These are phyloP conservation scores for Chlorospingus flavigularis DNA, from an alignment of 2,797 vertebrate species.

Conservation along the genomic window DNA sequence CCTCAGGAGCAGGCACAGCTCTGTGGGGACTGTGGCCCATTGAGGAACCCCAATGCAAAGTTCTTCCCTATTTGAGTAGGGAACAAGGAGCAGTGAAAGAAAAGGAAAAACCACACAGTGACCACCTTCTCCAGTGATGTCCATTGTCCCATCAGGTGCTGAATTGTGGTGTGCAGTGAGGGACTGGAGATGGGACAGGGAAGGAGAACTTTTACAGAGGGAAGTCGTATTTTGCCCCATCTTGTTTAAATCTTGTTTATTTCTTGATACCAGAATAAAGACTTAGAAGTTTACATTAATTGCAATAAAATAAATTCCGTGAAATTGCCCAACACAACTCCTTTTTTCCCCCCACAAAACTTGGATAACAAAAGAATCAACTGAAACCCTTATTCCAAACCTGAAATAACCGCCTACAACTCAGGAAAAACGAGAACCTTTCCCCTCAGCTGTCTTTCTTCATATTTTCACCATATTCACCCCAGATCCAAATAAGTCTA, in stretches of 20 bases:
- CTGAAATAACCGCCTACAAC: not conserved
- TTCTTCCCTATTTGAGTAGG: not conserved
- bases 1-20: not conserved
- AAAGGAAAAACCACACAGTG: not conserved
- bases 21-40: not conserved
- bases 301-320: not conserved
- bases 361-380: not conserved
- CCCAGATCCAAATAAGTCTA: not conserved
- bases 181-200: not conserved
- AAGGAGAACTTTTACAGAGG: not conserved
- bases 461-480: not conserved
- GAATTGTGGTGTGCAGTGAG: not conserved
- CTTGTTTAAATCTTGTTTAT: not conserved
- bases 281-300: not conserved
- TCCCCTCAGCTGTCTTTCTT: not conserved
- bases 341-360: rapidly evolving
- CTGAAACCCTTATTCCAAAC: not conserved
- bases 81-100: not conserved
- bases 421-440: not conserved
- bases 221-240: not conserved
- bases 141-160: not conserved
- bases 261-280: not conserved
- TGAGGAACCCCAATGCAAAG: not conserved
- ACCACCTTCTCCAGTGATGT: not conserved
- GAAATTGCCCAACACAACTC: not conserved